Conservation (phyloP, 1,140 invertebrate species). For the Coenobita brevimanus region DNA sequence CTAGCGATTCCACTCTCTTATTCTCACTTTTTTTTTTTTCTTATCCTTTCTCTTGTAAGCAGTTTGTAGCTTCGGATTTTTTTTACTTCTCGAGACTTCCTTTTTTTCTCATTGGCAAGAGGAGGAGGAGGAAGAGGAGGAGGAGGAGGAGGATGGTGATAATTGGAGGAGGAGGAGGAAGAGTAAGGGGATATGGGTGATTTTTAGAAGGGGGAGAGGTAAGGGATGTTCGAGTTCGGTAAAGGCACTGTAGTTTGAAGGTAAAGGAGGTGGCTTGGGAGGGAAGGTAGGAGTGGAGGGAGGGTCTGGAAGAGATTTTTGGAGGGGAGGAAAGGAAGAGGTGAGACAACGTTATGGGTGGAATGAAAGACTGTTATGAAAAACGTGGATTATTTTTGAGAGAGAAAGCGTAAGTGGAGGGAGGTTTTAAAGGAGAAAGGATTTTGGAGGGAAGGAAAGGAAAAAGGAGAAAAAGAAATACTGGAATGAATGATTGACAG, state of each 20-base stretch:
- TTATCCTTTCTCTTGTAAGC: neutral
- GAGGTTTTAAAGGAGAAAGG: no score
- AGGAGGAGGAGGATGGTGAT: no score
- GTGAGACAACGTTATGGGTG: no score
- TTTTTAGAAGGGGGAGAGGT: neutral
- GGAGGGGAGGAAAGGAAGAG: no score
- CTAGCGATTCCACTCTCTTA: constrained; percentile 14
- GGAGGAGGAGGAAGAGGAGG: neutral
- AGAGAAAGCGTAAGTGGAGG: no score
- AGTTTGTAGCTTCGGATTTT: neutral
- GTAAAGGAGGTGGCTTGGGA: neutral
- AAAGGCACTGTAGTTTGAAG: no score
- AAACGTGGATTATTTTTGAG: no score
- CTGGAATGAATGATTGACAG: no score
- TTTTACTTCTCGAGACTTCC: neutral
- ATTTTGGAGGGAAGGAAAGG: no score
- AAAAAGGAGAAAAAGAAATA: no score
- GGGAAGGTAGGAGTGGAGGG: neutral
- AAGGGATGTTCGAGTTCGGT: no score
- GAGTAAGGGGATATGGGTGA: neutral
- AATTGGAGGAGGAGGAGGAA: neutral
- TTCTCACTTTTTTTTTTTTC: neutral
- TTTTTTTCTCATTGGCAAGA: neutral
- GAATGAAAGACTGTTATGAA: no score
- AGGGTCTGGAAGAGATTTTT: neutral